Conservation (phyloP, 2,797 vertebrate species). For the Melopsittacus undulatus region DNA sequence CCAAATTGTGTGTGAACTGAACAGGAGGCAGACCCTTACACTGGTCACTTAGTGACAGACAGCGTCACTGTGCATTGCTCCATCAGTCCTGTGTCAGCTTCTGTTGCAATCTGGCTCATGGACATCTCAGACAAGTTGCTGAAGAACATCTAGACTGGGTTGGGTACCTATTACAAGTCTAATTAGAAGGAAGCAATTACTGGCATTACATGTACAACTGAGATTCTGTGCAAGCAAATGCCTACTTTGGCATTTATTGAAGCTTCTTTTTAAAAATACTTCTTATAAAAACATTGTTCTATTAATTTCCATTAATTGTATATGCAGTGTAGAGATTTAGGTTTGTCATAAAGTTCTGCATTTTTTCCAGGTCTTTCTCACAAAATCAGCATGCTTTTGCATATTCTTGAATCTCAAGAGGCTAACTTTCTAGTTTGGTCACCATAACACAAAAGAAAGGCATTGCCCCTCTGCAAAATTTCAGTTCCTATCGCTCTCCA, state of each 20-base stretch:
- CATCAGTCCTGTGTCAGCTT: background rate
- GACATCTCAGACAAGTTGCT: slow-evolving; percentile 39
- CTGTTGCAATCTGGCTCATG: slow-evolving; percentile 31
- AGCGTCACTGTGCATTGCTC: background rate
- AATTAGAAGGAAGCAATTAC: slow-evolving; percentile 63
- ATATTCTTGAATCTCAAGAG: background rate
- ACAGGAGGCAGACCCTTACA: background rate
- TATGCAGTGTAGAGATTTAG: background rate
- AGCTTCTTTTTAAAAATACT: background rate
- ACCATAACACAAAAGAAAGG: background rate
- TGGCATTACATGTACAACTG: background rate
- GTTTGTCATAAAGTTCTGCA: background rate
- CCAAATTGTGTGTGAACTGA: background rate
- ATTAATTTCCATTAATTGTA: background rate
- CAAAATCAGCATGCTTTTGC: background rate
- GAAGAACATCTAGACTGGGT: slow-evolving; percentile 50
- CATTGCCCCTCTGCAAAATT: background rate
- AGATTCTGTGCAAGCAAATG: slow-evolving; percentile 20
- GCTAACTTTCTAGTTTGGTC: background rate
- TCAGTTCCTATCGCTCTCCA: background rate
- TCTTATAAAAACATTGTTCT: background rate
- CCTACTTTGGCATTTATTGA: background rate
- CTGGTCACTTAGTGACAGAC: background rate
- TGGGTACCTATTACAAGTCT: slow-evolving; percentile 54
- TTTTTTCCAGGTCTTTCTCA: background rate